Percentiles rank a stretch among this genome's conserved stretches.
These are phyloP conservation scores for Drosophila santomea DNA, from an alignment of 1,140 invertebrate species.

Conservation along the genomic window DNA sequence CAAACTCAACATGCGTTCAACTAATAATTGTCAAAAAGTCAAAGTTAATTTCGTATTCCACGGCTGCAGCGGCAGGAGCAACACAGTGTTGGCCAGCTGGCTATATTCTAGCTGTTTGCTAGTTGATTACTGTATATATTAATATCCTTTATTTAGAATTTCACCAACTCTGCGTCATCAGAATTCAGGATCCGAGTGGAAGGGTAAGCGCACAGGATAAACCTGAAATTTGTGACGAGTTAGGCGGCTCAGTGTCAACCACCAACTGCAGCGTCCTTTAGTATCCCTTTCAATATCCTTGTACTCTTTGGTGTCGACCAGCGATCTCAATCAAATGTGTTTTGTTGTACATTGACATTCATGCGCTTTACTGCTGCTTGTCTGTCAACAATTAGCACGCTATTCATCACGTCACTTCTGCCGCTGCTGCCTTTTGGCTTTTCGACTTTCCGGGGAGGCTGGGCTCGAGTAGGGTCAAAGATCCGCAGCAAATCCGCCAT, in stretches of 20 bases:
- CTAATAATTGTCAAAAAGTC: slow-evolving; percentile 82
- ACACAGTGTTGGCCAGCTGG: neutral
- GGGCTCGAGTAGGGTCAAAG: slow-evolving; percentile 33
- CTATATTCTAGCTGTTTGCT: neutral
- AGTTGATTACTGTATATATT: too few relatives aligned
- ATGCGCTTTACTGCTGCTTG: slow-evolving; percentile 69
- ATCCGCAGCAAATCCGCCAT: slow-evolving; percentile 18
- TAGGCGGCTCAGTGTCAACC: slow-evolving; percentile 76
- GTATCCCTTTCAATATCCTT: slow-evolving; percentile 41
- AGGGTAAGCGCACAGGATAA: slow-evolving; percentile 51
- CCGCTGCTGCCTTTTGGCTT: slow-evolving; percentile 34
- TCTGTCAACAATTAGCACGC: slow-evolving; percentile 84
- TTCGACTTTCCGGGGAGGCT: slow-evolving; percentile 26
- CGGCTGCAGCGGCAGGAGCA: slow-evolving; percentile 39
- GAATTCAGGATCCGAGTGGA: slow-evolving; percentile 10
- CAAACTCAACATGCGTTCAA: slow-evolving; percentile 73
- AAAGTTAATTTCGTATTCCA: slow-evolving; percentile 67
- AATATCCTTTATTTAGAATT: too few relatives aligned
- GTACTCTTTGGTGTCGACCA: slow-evolving; percentile 13
- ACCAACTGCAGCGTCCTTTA: slow-evolving; percentile 34
- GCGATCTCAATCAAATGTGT: slow-evolving; percentile 74
- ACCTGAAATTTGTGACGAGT: slow-evolving; percentile 66
- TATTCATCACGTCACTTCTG: slow-evolving; percentile 80
- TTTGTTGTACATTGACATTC: slow-evolving; percentile 76
- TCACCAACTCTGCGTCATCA: neutral